Evolutionary conservation across 2,113 vertebrate species (phyloP), one percentile per base, ranked within the genome.

Genomic region (Capreolus pygargus): DNA sequence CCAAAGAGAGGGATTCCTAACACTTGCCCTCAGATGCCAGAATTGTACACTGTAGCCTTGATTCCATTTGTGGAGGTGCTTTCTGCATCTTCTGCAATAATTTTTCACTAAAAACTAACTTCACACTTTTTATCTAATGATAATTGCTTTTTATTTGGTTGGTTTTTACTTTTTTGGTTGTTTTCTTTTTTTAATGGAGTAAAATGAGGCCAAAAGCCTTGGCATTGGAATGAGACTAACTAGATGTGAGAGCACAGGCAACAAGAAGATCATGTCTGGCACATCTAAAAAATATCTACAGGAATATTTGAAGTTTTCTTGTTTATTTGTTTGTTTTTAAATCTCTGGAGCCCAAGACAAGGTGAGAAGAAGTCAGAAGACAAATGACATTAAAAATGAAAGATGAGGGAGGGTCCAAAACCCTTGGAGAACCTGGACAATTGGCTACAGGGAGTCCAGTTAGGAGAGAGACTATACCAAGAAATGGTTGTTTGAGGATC

Each of bases 101-200:
- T 79, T 94, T 95, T 96, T 60, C 36, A 89, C 79, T 92, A 70
- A 64, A 58, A 81, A 74, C 27, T 94, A 81, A 86, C 30, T 89
- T 89, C 57, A 4, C 1, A 76, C 36, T 43, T 84, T 78, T 39
- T 58, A 6, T 36, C 15, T 33, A 27, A 7, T 79, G 5, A 45
- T 52, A 87, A 88, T 78, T 39, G 6, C 16, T 28, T 23, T 14
- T 74, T 52, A 33, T 36, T 67, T 36, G n/a, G 8, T 36, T 67
- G n/a, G 16, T 36, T 70, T 67, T 36, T 70, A 70, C 17, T 23
- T 70, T 36, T 43, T 58, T 23, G 10, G 8, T 58, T 52, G 23
- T n/a, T 27, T 33, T 70, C 7, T 25, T 17, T 82, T 86, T 92
- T 55, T 28, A 60, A 55, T 14, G 2, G 9, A 13, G 23, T 76